Base-by-base conservation (phyloP, 2,113 vertebrate genomes). In the Pangasianodon gigas region DNA sequence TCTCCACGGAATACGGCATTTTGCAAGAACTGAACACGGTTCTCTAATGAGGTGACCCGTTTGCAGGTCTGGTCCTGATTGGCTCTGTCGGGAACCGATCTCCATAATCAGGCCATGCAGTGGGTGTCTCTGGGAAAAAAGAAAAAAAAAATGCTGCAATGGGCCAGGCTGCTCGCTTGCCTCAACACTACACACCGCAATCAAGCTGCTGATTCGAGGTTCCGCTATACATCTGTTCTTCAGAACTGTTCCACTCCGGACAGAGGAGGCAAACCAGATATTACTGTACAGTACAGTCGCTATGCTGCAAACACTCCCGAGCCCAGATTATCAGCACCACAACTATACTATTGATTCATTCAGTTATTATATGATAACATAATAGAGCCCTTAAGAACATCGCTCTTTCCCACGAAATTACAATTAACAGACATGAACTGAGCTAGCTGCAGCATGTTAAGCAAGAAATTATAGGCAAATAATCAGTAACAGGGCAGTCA, bases 41-140 rank as follows among this genome's bases (percentile, higher is more conserved):
- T 81, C 62, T 86, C 9, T 74, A 87, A 88, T 29, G 67, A 84
- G 10, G 46, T 80, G 79, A 92, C 84, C 84, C 52, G 56, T 89
- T 91, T 89, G 85, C 82, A 67, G 91, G 71, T 67, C 88, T 90
- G 65, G 87, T 90, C 79, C 87, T 89, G 86, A 89, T 92, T 88
- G 86, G 82, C 87, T 92, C 81, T 37, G 84, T 37, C 54, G 6
- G 71, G 87, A 91, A 83, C 41, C 62, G 10, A 90, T 91, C 86
- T 92, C 86, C 69, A 89, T 92, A 92, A 93, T 90, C 86, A 92
- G 29, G 46, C 10, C 52, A 90, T 91, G 89, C 52, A 84, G 9
- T 82, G 19, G 85, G 65, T 19, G 32, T 89, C 44, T 51, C 67
- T 87, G 80, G 69, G 85, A 52, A 41, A 37, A 41, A 84, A 88